Evolutionary conservation across 92 coral and sea anemone species (phyloP), one percentile per base, ranked within the genome.

Genomic region (Isaurus tuberculatus): DNA sequence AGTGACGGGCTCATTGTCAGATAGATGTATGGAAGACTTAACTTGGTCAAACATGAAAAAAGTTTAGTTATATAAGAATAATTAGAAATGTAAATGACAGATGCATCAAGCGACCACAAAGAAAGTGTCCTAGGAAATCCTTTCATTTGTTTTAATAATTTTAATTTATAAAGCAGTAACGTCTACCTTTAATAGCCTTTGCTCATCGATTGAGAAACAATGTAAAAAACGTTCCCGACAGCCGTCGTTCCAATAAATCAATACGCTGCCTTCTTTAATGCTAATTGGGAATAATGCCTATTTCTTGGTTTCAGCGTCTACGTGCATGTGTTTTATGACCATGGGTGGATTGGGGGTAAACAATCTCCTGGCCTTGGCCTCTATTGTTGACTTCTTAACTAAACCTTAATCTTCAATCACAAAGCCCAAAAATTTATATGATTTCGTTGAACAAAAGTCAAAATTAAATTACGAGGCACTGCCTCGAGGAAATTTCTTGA

Each of bases 181-280:
- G 15, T 28, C 3, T 73, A 46, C 55, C 42, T 15, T 28, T 74
- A 49, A 74, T 74, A 27, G 58, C 34, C 80, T 49, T 74, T 74
- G 80, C 57, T 74, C 65, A 51, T 29, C 44, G 34, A 48, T 73
- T 32, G 49, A 53, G 43, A 19, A 6, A 51, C 29, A 49, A 29
- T 53, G 5, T 63, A 53, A 61, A 74, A 74, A 19, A 22, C 65
- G 5, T 32, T 57, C 29, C 1, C n/a, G 65, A 31, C 20, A 48
- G 44, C 14, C 16, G 19, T 46, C 32, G 27, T 72, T 44, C 29
- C 79, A n/a, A 48, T 72, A 4, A 74, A 51, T 49, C 25, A 73
- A 31, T 49, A n/a, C 49, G 51, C 22, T 34, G 51, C 49, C 51
- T 70, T 26, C 49, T 37, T 70, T 36, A 4, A 28, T 70, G 74